Evolutionary conservation across 2,797 vertebrate species (phyloP).

Genomic region (Pachyuromys duprasi): DNA sequence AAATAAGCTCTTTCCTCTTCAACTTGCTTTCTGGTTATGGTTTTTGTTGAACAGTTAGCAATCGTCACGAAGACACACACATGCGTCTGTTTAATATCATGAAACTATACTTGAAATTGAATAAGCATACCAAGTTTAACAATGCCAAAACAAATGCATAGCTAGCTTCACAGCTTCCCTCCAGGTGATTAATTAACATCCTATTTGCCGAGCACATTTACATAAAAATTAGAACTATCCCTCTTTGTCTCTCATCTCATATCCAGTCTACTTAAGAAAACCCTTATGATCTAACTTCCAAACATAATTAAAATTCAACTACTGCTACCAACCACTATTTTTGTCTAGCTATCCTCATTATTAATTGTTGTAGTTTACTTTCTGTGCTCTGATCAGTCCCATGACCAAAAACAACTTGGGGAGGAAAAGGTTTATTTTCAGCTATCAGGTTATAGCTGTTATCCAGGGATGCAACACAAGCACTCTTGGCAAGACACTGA

Average conservation of each 20-base stretch:
- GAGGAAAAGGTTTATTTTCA: background rate
- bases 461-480: background rate
- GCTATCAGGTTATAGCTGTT: background rate
- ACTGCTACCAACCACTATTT: background rate
- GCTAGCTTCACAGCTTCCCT: background rate
- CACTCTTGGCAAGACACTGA: background rate
- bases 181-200: background rate
- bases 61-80: background rate
- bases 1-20: background rate
- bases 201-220: too few relatives aligned
- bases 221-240: background rate
- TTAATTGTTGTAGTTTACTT: background rate
- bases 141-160: background rate
- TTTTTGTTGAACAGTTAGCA: background rate
- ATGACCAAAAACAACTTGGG: background rate
- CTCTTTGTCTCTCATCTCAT: background rate
- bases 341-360: background rate
- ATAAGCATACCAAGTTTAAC: background rate
- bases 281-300: too few relatives aligned
- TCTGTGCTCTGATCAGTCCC: background rate
- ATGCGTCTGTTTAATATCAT: background rate
- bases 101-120: background rate
- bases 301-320: background rate
- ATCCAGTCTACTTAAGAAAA: background rate
- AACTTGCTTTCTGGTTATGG: background rate